phyloP scores from a whole-genome alignment of 2,888 invertebrate genomes.

The Plagiodera versicolora region DNA sequence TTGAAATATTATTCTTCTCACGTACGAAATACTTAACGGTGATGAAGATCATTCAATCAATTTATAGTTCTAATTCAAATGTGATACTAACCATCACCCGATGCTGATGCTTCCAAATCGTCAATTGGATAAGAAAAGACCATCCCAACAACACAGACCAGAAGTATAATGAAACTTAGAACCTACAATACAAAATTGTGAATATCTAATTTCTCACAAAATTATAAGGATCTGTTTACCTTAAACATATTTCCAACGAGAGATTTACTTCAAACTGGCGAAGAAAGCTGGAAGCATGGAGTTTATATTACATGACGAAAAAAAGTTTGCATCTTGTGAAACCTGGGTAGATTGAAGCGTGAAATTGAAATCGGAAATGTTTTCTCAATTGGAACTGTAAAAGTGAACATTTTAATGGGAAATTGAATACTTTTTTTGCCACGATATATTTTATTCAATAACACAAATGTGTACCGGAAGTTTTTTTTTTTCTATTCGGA shows the following conservation, averaged over 20 bases:
- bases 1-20: too few relatives aligned
- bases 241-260: background rate
- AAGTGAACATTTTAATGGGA: background rate
- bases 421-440: background rate
- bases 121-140: background rate
- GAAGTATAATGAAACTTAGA: background rate
- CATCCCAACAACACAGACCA: background rate
- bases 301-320: background rate
- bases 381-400: background rate
- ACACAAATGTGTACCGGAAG: background rate
- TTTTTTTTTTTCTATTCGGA: too few relatives aligned
- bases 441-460: background rate
- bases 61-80: background rate
- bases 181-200: background rate
- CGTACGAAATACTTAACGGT: too few relatives aligned
- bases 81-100: conserved; percentile 4
- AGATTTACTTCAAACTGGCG: background rate
- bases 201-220: background rate
- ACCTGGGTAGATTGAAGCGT: background rate
- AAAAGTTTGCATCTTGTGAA: background rate
- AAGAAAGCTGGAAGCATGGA: background rate
- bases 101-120: conserved; percentile 3
- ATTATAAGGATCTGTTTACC: background rate
- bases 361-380: background rate
- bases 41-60: background rate